Conservation (phyloP, 2,888 invertebrate genomes). For the Volucella zonaria region DNA sequence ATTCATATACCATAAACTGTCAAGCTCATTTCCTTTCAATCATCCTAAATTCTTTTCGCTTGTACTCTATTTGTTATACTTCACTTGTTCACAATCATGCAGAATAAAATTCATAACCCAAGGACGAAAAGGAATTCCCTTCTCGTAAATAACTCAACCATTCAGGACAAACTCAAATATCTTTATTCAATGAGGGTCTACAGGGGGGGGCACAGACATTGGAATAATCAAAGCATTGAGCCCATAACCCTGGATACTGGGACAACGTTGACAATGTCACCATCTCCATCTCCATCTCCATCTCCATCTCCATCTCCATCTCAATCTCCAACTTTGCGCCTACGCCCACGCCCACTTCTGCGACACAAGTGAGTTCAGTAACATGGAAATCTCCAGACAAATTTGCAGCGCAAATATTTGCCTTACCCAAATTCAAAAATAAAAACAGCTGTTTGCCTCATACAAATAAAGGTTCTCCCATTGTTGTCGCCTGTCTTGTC, state of each 20-base stretch:
- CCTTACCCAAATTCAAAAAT: conserved; percentile 49
- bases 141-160: conserved; percentile 42
- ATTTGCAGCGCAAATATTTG: conserved; percentile 58
- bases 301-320: too few relatives aligned
- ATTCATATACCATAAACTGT: conserved; percentile 9
- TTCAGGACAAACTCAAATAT: conserved; percentile 50
- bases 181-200: conserved; percentile 29
- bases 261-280: conserved; percentile 37
- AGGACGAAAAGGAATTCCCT: conserved; percentile 34
- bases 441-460: conserved; percentile 56
- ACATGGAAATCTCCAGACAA: conserved; percentile 52
- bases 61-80: conserved; percentile 28
- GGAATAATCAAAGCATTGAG: conserved; percentile 23
- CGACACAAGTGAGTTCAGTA: neutral
- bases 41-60: conserved; percentile 10
- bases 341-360: too few relatives aligned
- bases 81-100: conserved; percentile 46
- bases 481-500: neutral
- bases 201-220: conserved; percentile 16
- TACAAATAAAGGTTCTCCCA: conserved; percentile 35
- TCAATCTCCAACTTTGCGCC: neutral
- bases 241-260: conserved; percentile 6
- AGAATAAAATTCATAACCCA: conserved; percentile 48
- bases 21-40: conserved; percentile 11
- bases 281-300: neutral